Evolutionary conservation across 2,113 vertebrate species (phyloP), one percentile per base, ranked within the genome.

Genomic region (Leucoraja erinaceus): DNA sequence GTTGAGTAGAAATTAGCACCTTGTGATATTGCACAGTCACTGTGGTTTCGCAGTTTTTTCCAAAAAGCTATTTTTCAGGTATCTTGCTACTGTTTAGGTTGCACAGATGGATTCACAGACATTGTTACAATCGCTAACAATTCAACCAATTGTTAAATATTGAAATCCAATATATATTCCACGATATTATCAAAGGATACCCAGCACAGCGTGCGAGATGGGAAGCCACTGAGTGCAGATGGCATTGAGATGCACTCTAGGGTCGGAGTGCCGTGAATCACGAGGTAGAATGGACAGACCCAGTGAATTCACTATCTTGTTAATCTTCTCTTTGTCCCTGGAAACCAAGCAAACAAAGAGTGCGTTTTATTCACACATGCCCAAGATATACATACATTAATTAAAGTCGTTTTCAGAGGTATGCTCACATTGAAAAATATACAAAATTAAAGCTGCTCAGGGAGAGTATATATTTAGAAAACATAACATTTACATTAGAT

Each of bases 181-280:
- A 75, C 5, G 4, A 78, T 54, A n/a, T 61, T 59, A 93, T 78
- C 38, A 93, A 66, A 97, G 97, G 98, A 99, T 99, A 99, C 98
- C 96, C 20, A 99, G 97, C 5, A 99, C 96, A 1, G 98, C 98
- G 33, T 97, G 96, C 22, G 99, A 98, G 93, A 99, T 93, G 0
- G 98, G 99, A 0, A 99, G 95, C 98, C 99, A 99, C 94, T 99
- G 98, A 93, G 97, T 97, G 94, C 97, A 99, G 94, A 99, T 98
- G 94, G 98, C 98, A 93, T 96, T 97, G 28, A 99, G 96, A 6
- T 99, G 97, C 61, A 99, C 98, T 95, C 97, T 99, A 0, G 98
- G 98, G 93, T 99, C 99, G 0, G 97, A 95, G 83, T 99, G 98
- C 0, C 97, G 96, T 0, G 95, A 96, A 94, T 99, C 99, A 25